A percentile compares a stretch with the other conserved stretches of the same genome.
Evolutionary conservation across 2,113 vertebrate species (phyloP).

Genomic region (Ardeotis arabs): DNA sequence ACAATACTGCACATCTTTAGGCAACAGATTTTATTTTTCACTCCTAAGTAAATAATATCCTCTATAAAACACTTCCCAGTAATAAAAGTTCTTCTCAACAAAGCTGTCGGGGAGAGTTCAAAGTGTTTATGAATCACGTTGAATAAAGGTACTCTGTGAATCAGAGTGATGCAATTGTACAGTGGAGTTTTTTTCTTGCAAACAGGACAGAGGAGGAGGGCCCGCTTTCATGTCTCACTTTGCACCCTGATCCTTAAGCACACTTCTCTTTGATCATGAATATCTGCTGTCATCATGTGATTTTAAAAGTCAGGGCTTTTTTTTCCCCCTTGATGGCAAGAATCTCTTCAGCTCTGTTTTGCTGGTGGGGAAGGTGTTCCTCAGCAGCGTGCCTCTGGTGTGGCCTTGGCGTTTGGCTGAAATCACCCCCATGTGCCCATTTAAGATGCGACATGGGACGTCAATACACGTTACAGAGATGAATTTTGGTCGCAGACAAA

Average conservation of each 20-base stretch:
- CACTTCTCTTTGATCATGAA: neutral
- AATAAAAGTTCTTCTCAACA: slow-evolving; percentile 34
- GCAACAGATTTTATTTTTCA: slow-evolving; percentile 46
- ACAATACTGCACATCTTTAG: neutral
- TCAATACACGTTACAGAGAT: rapidly evolving
- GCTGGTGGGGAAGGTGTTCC: neutral
- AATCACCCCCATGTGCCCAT: rapidly evolving
- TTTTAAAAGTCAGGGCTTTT: neutral
- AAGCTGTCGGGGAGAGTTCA: slow-evolving; percentile 19
- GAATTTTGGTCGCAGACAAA: neutral
- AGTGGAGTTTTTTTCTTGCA: neutral
- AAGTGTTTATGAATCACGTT: neutral
- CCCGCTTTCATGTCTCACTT: neutral
- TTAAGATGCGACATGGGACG: rapidly evolving
- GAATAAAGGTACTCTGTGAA: neutral
- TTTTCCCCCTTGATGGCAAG: neutral
- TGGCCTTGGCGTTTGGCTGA: neutral
- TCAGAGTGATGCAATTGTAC: neutral
- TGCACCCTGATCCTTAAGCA: neutral
- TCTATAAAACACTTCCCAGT: slow-evolving; percentile 27
- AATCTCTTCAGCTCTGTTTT: neutral
- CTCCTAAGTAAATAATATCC: neutral
- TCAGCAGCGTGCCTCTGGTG: neutral
- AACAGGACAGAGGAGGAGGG: neutral
- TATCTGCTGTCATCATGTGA: neutral